Percentiles rank a stretch among this genome's conserved stretches.
Conservation (phyloP, 2,797 vertebrate genomes). For the Pyrocephalus nanus region DNA sequence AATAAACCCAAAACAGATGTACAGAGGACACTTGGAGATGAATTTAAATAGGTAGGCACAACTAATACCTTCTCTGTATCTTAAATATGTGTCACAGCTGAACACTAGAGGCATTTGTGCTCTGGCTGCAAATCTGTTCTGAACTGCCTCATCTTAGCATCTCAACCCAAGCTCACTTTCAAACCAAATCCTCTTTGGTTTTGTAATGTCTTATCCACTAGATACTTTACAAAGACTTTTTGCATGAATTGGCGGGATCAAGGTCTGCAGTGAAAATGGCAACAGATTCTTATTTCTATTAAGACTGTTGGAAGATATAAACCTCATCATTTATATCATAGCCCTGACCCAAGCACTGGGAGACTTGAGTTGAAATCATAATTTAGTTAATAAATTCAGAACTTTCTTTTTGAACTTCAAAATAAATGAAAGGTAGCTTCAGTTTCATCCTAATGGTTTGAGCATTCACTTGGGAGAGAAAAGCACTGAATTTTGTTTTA, state of each 20-base stretch:
- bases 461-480: not conserved
- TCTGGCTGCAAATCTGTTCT: not conserved
- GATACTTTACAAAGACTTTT: not conserved
- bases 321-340: not conserved
- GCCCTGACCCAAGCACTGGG: not conserved
- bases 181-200: not conserved
- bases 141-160: not conserved
- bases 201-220: not conserved
- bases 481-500: not conserved
- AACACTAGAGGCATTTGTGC: not conserved
- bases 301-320: not conserved
- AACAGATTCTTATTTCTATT: not conserved
- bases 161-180: not conserved
- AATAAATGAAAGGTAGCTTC: not conserved
- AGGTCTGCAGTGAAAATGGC: not conserved
- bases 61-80: not conserved
- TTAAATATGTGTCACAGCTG: not conserved
- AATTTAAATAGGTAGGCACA: not conserved
- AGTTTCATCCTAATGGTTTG: not conserved
- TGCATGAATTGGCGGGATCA: not conserved
- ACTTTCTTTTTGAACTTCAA: not conserved
- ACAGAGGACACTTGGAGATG: not conserved
- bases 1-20: not conserved
- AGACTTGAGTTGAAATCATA: not conserved
- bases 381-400: not conserved